Evolutionary conservation across 2,888 invertebrate species (phyloP).

Genomic region (Smittia sp.): DNA sequence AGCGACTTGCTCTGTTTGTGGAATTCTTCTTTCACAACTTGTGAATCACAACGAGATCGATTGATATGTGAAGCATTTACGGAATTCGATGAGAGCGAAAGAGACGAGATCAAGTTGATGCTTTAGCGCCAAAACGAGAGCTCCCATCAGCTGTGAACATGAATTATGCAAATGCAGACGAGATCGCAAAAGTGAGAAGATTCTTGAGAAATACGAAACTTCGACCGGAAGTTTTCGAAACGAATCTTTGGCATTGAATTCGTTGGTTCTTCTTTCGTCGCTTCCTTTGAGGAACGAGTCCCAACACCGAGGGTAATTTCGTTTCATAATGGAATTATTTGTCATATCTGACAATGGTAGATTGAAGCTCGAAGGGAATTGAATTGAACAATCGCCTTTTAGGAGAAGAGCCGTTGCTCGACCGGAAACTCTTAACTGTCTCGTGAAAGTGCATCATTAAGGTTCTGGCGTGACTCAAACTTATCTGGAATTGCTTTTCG

Average conservation of each 20-base stretch:
- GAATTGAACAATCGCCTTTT: not conserved
- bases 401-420: not conserved
- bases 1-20: too few relatives aligned
- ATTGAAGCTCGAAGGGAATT: not conserved
- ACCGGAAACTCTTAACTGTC: conserved; percentile 11
- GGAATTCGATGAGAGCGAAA: not conserved
- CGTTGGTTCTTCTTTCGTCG: not conserved
- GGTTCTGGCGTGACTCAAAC: not conserved
- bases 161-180: not conserved
- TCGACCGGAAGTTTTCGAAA: conserved; percentile 17
- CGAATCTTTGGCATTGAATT: conserved; percentile 24
- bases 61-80: too few relatives aligned
- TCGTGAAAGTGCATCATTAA: conserved; percentile 16
- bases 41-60: too few relatives aligned
- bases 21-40: too few relatives aligned
- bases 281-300: conserved; percentile 8
- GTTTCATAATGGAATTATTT: not conserved
- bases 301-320: not conserved
- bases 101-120: conserved; percentile 2
- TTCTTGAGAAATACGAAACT: not conserved
- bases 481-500: not conserved
- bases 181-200: not conserved
- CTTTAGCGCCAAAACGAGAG: conserved; percentile 13
- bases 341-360: conserved; percentile 2
- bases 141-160: conserved; percentile 6